Evolutionary conservation across 2,888 invertebrate genomes (phyloP).

Genomic region (Chymomyza caudatula): DNA sequence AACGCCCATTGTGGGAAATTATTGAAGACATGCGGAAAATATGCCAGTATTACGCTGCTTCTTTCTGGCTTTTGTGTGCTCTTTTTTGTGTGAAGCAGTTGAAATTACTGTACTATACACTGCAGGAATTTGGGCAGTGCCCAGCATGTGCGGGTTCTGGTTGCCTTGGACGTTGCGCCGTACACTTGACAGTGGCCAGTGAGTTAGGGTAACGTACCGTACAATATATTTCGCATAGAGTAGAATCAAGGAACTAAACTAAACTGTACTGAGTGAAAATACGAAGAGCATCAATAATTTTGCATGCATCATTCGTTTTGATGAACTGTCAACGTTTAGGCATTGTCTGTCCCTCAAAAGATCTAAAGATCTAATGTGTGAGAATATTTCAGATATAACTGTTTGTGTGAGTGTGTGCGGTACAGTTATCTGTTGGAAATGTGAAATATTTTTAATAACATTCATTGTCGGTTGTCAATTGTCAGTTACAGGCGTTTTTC

Average conservation of each 20-base stretch:
- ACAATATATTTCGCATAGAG: no score
- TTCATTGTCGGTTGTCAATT: conserved; percentile 26
- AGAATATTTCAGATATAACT: conserved; percentile 50
- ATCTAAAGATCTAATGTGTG: conserved; percentile 29
- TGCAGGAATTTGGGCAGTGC: no score
- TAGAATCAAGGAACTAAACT: no score
- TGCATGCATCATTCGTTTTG: conserved; percentile 75
- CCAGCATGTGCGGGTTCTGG: no score
- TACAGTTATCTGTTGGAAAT: conserved; percentile 26
- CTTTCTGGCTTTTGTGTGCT: background rate
- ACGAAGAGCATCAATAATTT: conserved; percentile 48
- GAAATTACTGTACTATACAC: background rate
- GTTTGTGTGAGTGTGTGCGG: conserved; percentile 23
- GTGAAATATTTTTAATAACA: conserved; percentile 63
- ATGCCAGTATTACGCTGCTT: background rate
- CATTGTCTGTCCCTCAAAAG: conserved; percentile 45
- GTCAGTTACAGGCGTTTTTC: conserved; percentile 32
- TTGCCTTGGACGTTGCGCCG: no score
- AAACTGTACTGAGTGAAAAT: background rate
- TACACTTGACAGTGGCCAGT: no score
- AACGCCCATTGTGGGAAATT: background rate
- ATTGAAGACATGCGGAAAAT: background rate
- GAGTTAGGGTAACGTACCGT: no score
- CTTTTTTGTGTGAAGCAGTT: background rate
- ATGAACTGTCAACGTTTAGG: conserved; percentile 73